These are phyloP conservation scores for Sebastes diaconus DNA, from an alignment of 2,797 vertebrate genomes.

Conservation along the genomic window DNA sequence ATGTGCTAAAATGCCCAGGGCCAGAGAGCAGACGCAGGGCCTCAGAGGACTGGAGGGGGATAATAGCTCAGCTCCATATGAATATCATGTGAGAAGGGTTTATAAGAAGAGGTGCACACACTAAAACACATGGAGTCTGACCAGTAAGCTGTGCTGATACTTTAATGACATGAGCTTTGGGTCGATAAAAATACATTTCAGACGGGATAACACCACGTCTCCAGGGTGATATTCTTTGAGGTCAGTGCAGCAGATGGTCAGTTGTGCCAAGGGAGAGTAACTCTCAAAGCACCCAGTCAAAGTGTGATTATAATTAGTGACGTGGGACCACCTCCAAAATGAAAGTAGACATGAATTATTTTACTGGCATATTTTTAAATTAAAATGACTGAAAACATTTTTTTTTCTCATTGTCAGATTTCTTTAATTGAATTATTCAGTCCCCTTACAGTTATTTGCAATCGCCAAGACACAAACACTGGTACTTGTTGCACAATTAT, in stretches of 20 bases:
- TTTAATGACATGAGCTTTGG: constrained; percentile 39
- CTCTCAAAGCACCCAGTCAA: background rate
- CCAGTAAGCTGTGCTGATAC: constrained; percentile 37
- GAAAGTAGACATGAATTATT: background rate
- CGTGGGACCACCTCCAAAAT: background rate
- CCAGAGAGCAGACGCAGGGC: constrained; percentile 36
- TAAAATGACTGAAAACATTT: background rate
- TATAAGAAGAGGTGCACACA: constrained; percentile 9
- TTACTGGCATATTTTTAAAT: background rate
- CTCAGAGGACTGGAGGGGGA: constrained; percentile 42
- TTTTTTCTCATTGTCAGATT: background rate
- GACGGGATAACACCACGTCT: constrained; percentile 15
- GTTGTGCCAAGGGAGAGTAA: background rate
- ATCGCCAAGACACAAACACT: too few relatives aligned
- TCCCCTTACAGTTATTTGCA: background rate
- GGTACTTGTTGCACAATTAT: too few relatives aligned
- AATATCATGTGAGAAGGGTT: constrained; percentile 41
- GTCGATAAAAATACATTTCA: constrained; percentile 60
- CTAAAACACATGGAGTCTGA: constrained; percentile 36
- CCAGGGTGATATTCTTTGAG: constrained; percentile 5
- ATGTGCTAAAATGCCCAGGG: constrained; percentile 58
- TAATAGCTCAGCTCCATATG: constrained; percentile 49
- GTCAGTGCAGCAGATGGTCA: constrained; percentile 32
- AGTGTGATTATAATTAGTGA: background rate
- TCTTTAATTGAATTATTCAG: background rate